Conservation (phyloP, 2,888 invertebrate genomes). For the Esperia sulphurella region DNA sequence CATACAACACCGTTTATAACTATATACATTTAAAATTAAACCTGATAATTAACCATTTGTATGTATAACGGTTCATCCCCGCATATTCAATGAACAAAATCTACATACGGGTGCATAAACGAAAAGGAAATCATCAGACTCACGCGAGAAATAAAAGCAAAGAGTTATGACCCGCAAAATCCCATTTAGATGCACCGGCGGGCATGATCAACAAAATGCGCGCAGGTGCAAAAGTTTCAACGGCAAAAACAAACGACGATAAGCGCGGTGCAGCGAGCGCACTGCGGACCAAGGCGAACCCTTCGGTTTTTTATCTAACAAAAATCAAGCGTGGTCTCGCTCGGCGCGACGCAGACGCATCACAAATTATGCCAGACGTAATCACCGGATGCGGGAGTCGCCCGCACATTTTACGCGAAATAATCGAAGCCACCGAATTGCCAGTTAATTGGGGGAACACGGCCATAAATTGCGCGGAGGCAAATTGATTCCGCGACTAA, state of each 20-base stretch:
- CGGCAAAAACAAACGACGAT: slow-evolving; percentile 64
- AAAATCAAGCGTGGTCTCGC: slow-evolving; percentile 61
- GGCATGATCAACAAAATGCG: slow-evolving; percentile 51
- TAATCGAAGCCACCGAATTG: slow-evolving; percentile 78
- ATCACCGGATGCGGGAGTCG: slow-evolving; percentile 79
- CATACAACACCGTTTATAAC: slow-evolving; percentile 7
- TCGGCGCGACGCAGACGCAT: slow-evolving; percentile 62
- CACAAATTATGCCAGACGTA: slow-evolving; percentile 72
- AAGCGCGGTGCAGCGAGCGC: slow-evolving; percentile 24
- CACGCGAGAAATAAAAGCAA: slow-evolving; percentile 35
- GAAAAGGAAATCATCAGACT: slow-evolving; percentile 34
- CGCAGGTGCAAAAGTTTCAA: slow-evolving; percentile 68
- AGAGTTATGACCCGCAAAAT: slow-evolving; percentile 38
- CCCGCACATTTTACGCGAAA: slow-evolving; percentile 75
- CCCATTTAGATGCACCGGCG: slow-evolving; percentile 43
- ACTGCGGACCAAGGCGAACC: slow-evolving; percentile 35
- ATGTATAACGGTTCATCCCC: slow-evolving; percentile 1
- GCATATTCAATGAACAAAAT: slow-evolving; percentile 18
- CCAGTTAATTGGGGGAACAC: slow-evolving; percentile 75
- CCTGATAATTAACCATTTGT: not conserved
- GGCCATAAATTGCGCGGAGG: slow-evolving; percentile 65
- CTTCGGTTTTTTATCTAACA: slow-evolving; percentile 72
- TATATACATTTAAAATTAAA: not conserved
- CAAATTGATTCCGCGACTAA: slow-evolving; percentile 67
- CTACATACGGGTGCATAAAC: slow-evolving; percentile 25